phyloP scores from a whole-genome alignment of 2,888 invertebrate species.

The Apamea sordens region DNA sequence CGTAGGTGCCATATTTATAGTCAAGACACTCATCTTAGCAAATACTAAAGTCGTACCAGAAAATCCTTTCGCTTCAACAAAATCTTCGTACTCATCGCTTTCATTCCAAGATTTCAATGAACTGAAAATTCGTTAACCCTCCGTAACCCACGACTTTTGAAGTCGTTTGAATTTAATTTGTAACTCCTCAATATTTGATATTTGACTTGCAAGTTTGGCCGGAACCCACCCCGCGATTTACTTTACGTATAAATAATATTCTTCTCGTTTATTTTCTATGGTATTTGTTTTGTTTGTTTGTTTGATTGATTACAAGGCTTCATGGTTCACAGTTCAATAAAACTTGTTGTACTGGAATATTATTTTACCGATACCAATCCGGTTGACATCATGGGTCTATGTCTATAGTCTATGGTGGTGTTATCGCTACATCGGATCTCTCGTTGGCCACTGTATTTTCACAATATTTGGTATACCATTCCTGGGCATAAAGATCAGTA shows the following conservation, averaged over 20 bases:
- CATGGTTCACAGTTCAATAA: conserved; percentile 11
- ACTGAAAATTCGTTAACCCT: conserved; percentile 42
- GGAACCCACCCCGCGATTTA: conserved; percentile 30
- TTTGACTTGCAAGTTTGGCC: conserved; percentile 59
- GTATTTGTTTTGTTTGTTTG: conserved; percentile 23
- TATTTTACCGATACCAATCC: neutral
- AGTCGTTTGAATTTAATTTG: conserved; percentile 68
- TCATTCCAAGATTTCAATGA: conserved; percentile 34
- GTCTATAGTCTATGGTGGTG: neutral
- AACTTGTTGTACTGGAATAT: neutral
- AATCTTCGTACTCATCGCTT: conserved; percentile 22
- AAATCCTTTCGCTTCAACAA: conserved; percentile 9
- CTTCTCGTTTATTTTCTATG: conserved; percentile 43
- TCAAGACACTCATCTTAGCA: neutral
- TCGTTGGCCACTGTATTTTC: neutral
- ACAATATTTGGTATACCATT: neutral
- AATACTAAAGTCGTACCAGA: neutral
- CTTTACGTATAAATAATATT: conserved; percentile 38
- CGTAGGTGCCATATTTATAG: neutral
- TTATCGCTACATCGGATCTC: neutral
- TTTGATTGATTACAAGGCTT: conserved; percentile 24
- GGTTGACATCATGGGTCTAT: too few species aligned
- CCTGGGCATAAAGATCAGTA: neutral
- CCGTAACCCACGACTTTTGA: conserved; percentile 43
- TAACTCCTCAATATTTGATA: conserved; percentile 68